Conservation (phyloP, 2,888 invertebrate species). For the Parnassius glacialis region DNA sequence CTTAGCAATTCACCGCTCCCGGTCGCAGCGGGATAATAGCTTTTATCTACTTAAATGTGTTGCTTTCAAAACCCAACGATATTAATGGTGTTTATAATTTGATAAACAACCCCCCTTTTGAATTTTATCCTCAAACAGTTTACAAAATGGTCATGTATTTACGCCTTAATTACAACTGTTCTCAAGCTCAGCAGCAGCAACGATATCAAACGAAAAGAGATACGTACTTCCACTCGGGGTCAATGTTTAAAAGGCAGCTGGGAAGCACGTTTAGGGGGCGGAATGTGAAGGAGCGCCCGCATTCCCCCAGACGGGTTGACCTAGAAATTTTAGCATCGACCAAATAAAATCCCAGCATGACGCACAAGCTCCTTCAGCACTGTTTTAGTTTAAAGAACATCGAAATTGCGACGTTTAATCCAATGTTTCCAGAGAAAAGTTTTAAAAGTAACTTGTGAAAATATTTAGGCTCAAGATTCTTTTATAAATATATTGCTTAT, state of each 20-base stretch:
- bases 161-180: conserved; percentile 17
- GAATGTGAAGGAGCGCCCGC: conserved; percentile 18
- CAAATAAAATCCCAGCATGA: conserved; percentile 26
- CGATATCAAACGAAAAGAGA: conserved; percentile 16
- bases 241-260: conserved; percentile 25
- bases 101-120: not conserved
- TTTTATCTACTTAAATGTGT: conserved; percentile 1
- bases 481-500: no score
- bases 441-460: no score
- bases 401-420: not conserved
- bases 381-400: conserved; percentile 4
- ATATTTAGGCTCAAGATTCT: no score
- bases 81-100: not conserved
- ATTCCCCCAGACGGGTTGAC: conserved; percentile 21
- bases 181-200: conserved; percentile 7
- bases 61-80: conserved; percentile 1
- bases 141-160: conserved; percentile 3
- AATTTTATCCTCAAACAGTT: no score
- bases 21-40: conserved; percentile 1
- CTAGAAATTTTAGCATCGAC: conserved; percentile 24
- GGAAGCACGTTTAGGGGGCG: conserved; percentile 26
- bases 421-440: no score
- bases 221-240: conserved; percentile 17
- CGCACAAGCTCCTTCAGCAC: not conserved
- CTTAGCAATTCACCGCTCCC: conserved; percentile 1